Evolutionary conservation across 2,113 vertebrate genomes (phyloP).

Genomic region (Gyps fulvus): DNA sequence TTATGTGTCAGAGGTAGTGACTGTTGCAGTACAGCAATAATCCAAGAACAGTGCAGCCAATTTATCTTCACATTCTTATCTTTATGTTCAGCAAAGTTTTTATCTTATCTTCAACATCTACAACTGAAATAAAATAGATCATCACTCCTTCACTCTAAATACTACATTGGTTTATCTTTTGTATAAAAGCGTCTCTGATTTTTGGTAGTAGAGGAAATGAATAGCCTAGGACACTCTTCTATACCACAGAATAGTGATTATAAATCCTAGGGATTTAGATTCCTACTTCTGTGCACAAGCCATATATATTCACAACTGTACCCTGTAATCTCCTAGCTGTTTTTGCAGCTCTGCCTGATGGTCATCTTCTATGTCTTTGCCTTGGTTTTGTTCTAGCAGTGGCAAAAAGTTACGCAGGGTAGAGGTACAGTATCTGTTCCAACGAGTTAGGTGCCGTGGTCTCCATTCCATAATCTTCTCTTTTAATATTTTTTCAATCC

Average conservation of each 20-base stretch:
- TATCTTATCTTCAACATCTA: not conserved
- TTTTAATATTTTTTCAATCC: conserved; percentile 93
- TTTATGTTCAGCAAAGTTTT: not conserved
- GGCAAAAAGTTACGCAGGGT: conserved; percentile 89
- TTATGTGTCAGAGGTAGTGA: not conserved
- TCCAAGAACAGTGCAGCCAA: not conserved
- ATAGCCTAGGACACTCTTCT: not conserved
- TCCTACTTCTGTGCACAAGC: not conserved
- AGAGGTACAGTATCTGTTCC: conserved; percentile 92
- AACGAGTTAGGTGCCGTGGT: conserved; percentile 89
- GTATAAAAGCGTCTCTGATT: not conserved
- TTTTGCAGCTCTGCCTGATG: conserved; percentile 86
- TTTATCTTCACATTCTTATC: not conserved
- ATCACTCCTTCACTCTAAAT: not conserved
- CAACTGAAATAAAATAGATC: not conserved
- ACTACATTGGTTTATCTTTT: not conserved
- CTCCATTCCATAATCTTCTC: conserved; percentile 98
- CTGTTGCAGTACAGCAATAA: not conserved
- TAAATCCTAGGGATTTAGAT: not conserved
- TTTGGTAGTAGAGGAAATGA: not conserved
- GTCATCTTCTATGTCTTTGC: conserved; percentile 82
- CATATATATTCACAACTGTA: not conserved
- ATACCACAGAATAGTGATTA: fast-evolving
- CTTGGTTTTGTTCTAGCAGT: conserved; percentile 82
- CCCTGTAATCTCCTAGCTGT: conserved; percentile 90